Evolutionary conservation across 2,113 vertebrate species (phyloP).

Genomic region (Eurypyga helias): DNA sequence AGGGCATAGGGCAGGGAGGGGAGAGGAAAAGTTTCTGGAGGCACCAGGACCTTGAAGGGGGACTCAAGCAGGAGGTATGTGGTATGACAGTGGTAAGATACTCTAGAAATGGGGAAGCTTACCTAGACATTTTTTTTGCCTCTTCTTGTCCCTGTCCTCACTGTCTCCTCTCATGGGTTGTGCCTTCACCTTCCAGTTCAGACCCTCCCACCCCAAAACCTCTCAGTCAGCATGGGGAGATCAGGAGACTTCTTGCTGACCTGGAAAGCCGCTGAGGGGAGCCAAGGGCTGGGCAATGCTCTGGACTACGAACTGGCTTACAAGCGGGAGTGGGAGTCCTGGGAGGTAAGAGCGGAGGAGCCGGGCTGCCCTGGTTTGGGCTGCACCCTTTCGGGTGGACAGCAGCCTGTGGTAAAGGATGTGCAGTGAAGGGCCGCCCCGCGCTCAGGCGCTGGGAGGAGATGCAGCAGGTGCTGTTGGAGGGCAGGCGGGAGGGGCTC

Average conservation of each 20-base stretch:
- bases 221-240: neutral
- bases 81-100: neutral
- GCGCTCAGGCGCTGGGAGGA: neutral
- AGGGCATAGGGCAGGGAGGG: neutral
- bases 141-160: neutral
- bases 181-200: conserved; percentile 60
- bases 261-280: conserved; percentile 52
- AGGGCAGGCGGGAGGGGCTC: neutral
- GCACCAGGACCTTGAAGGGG: neutral
- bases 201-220: conserved; percentile 56
- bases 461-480: neutral
- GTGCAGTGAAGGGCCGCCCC: neutral
- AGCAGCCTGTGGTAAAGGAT: neutral
- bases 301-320: conserved; percentile 75
- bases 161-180: neutral
- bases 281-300: neutral
- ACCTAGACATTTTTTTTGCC: neutral
- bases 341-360: conserved; percentile 71
- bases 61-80: neutral
- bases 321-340: conserved; percentile 65
- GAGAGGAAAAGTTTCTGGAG: neutral
- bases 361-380: neutral
- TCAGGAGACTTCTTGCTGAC: conserved; percentile 49
- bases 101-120: neutral
- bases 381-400: neutral